Conservation (phyloP, 2,888 invertebrate species). For the Steromphala cineraria region DNA sequence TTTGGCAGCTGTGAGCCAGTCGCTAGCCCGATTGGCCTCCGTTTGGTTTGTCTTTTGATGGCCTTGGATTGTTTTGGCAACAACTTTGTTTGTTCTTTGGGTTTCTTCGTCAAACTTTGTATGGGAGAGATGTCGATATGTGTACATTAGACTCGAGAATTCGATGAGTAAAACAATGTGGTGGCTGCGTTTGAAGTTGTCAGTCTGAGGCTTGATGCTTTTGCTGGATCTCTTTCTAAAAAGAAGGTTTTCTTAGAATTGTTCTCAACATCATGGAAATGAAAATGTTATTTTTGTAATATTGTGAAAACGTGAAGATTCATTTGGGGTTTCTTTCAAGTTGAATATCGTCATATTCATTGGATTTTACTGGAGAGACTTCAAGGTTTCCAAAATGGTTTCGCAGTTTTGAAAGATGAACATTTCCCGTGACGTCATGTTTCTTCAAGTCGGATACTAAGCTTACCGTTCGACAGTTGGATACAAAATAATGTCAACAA, state of each 20-base stretch:
- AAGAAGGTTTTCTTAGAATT: too few relatives aligned
- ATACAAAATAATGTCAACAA: neutral
- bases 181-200: neutral
- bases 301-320: too few relatives aligned
- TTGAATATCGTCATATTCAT: too few relatives aligned
- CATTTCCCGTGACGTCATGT: too few relatives aligned
- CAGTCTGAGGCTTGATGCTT: neutral
- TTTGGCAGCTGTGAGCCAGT: neutral
- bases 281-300: too few relatives aligned
- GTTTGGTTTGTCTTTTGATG: neutral
- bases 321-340: too few relatives aligned
- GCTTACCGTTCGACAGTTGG: neutral
- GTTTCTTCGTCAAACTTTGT: constrained; percentile 2
- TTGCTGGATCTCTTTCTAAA: too few relatives aligned
- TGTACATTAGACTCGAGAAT: neutral
- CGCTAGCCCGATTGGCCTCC: neutral
- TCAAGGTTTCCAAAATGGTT: too few relatives aligned
- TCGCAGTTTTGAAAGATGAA: too few relatives aligned
- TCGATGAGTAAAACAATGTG: neutral
- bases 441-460: neutral
- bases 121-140: neutral
- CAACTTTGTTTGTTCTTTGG: neutral
- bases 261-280: too few relatives aligned
- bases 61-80: constrained; percentile 7
- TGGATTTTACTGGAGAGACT: too few relatives aligned